Percentiles rank a stretch among this genome's conserved stretches.
phyloP scores from a whole-genome alignment of 2,888 invertebrate genomes.

The Drosophila pullipes region DNA sequence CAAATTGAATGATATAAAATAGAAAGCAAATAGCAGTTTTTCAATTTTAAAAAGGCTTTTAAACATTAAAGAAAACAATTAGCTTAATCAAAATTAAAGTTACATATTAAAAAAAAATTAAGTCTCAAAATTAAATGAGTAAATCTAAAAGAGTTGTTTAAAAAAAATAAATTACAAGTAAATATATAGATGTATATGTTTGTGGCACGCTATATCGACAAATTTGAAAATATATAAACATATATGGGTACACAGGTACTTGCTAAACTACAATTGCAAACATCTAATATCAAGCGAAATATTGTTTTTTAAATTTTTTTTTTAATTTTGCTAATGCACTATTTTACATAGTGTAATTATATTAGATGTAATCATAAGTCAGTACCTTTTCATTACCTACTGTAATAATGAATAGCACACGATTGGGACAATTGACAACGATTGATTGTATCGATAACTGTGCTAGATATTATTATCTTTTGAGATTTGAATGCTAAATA shows the following conservation, averaged over 20 bases:
- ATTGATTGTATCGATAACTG: conserved; percentile 1
- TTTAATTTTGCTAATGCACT: conserved; percentile 6
- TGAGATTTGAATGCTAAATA: conserved; percentile 32
- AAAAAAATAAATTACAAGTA: not conserved
- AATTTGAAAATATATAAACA: not conserved
- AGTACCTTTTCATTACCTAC: conserved; percentile 8
- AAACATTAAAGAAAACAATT: not conserved
- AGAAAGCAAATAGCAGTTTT: not conserved
- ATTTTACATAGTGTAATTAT: not conserved
- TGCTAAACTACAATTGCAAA: conserved; percentile 3
- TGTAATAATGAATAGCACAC: conserved; percentile 11
- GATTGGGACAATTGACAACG: not conserved
- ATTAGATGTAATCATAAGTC: conserved; percentile 3
- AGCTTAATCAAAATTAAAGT: not conserved
- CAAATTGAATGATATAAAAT: not conserved
- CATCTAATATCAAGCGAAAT: conserved; percentile 2
- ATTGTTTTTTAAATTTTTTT: conserved; percentile 32
- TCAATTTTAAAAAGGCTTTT: not conserved
- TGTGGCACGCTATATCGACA: not conserved
- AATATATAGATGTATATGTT: not conserved
- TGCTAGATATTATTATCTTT: conserved; percentile 19
- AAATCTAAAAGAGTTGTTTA: not conserved
- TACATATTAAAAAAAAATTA: not conserved
- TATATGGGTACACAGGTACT: conserved; percentile 19
- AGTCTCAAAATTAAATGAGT: not conserved